These are phyloP conservation scores for Sesamia nonagrioides DNA, from an alignment of 1,140 invertebrate species.

Conservation along the genomic window DNA sequence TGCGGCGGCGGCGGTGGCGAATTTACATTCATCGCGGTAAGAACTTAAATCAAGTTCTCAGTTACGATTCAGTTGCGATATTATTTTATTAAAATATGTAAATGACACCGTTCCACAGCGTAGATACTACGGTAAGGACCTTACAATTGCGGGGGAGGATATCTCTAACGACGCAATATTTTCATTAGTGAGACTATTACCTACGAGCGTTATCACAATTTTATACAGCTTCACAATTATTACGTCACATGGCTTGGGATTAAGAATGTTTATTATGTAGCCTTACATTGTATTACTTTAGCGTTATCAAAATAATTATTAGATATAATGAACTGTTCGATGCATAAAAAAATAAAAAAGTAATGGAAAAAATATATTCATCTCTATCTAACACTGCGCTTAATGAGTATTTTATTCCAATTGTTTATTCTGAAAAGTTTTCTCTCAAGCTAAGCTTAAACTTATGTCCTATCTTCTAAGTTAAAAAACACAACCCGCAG, in stretches of 20 bases:
- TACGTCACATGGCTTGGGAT: constrained; percentile 38
- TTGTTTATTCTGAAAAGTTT: not conserved
- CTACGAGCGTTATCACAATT: constrained; percentile 66
- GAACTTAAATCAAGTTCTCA: constrained; percentile 87
- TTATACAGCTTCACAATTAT: constrained; percentile 71
- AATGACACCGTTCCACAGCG: constrained; percentile 81
- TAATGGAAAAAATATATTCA: not conserved
- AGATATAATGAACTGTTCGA: not conserved
- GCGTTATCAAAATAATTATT: not conserved
- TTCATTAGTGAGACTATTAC: constrained; percentile 78
- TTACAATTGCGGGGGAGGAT: constrained; percentile 78
- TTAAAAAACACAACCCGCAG: constrained; percentile 67
- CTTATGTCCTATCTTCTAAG: constrained; percentile 52
- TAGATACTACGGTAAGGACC: constrained; percentile 78
- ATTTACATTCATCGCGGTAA: constrained; percentile 88
- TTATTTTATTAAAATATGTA: constrained; percentile 88
- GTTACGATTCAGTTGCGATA: constrained; percentile 87
- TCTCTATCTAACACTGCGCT: not conserved
- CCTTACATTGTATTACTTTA: not conserved
- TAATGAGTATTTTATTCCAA: not conserved
- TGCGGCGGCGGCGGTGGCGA: constrained; percentile 82
- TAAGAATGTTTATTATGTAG: constrained; percentile 3
- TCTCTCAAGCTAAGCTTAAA: not conserved
- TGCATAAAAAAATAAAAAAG: not conserved
- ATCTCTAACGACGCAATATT: constrained; percentile 81